phyloP scores from a whole-genome alignment of 2,797 vertebrate genomes.

The Poliocrania exsul region DNA sequence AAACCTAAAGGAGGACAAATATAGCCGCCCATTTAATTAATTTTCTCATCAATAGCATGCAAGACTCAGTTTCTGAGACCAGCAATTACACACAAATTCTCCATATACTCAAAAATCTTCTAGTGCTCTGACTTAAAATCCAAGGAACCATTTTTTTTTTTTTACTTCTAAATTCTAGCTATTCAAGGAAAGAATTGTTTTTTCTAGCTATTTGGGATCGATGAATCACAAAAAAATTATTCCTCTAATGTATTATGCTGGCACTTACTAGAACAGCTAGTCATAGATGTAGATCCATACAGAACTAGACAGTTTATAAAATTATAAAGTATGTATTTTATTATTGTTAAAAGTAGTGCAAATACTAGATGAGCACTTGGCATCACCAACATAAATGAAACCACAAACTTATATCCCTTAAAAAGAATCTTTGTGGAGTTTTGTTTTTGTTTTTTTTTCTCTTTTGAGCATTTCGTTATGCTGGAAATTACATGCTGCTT shows the following conservation, averaged over 20 bases:
- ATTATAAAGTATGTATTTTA: neutral
- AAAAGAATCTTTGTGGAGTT: neutral
- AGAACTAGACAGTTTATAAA: neutral
- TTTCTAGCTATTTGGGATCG: neutral
- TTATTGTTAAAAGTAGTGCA: conserved; percentile 47
- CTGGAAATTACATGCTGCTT: neutral
- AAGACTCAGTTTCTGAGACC: neutral
- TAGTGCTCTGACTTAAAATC: neutral
- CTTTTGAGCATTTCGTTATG: neutral
- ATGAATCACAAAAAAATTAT: neutral
- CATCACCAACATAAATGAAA: neutral
- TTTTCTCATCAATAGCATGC: neutral
- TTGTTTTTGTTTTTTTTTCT: neutral
- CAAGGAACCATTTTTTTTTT: neutral
- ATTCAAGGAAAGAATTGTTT: neutral
- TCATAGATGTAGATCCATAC: neutral
- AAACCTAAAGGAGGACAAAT: neutral
- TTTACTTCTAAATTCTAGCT: neutral
- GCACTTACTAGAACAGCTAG: neutral
- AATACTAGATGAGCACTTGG: conserved; percentile 62
- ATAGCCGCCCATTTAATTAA: neutral
- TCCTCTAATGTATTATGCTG: neutral
- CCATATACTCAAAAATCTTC: neutral
- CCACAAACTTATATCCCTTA: neutral
- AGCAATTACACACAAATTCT: neutral